phyloP scores from a whole-genome alignment of 2,888 invertebrate genomes.

The Omphaloscelis lunosa region DNA sequence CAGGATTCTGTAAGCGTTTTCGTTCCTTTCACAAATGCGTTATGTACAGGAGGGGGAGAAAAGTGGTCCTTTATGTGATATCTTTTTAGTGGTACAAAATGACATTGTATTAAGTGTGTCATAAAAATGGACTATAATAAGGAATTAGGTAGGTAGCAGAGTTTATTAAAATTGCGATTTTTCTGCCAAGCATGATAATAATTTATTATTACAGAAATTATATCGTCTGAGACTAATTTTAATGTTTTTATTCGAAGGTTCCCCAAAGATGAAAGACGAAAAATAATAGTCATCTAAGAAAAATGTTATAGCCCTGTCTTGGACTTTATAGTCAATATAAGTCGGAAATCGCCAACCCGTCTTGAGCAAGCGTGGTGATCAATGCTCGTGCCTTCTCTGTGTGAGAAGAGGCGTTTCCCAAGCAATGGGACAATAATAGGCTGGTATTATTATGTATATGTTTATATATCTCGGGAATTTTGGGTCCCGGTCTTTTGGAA shows the following conservation, averaged over 20 bases:
- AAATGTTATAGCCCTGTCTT: too few relatives aligned
- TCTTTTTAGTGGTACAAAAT: constrained; percentile 33
- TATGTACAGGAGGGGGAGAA: constrained; percentile 4
- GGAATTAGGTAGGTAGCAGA: not conserved
- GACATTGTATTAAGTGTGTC: constrained; percentile 29
- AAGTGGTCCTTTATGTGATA: constrained; percentile 28
- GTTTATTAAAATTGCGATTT: not conserved
- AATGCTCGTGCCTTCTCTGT: too few relatives aligned
- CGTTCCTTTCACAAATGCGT: constrained; percentile 34
- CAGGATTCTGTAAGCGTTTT: constrained; percentile 48
- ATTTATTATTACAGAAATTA: not conserved
- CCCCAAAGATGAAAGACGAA: not conserved
- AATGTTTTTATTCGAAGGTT: not conserved
- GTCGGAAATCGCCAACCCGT: too few relatives aligned
- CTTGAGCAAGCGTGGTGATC: too few relatives aligned
- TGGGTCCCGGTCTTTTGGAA: too few relatives aligned
- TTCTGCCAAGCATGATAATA: not conserved
- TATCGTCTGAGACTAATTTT: not conserved
- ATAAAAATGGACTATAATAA: constrained; percentile 9
- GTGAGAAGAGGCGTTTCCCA: too few relatives aligned
- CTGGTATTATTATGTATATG: too few relatives aligned
- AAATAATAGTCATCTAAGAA: too few relatives aligned
- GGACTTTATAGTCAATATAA: too few relatives aligned
- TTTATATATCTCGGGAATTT: too few relatives aligned
- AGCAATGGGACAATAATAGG: too few relatives aligned